Base-by-base conservation (phyloP, 2,797 vertebrate species). In the Anomalospiza imberbis region DNA sequence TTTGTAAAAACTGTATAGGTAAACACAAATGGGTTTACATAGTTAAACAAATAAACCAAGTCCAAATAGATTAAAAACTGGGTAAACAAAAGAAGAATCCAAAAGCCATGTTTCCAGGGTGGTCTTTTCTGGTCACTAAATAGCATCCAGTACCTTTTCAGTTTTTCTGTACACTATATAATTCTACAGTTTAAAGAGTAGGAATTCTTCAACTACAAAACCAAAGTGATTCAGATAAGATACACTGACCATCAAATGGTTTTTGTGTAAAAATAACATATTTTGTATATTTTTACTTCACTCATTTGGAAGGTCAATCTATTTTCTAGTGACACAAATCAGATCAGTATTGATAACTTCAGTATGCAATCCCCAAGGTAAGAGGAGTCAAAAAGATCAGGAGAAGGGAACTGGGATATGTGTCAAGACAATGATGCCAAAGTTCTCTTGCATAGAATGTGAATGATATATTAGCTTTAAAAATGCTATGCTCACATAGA, bases 321-420 rank as follows among this genome's bases (percentile, higher is more conserved):
- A 82, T 80, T 95, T 94, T 48, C 53, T 61, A 68, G 85, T 88
- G 85, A 71, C 55, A 58, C 48, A 83, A 63, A 89, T 84, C 76
- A 61, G 40, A 89, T 93, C 68, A 60, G 18, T 86, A 84, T 82
- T 92, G 75, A 53, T 80, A 85, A 83, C 65, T 67, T 65, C 60
- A 48, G 58, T 57, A 54, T 70, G 81, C 17, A 75, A 93, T 88
- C 10, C 61, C 76, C 48, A 82, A 34, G 61, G 54, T 82, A 87
- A 74, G 13, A 91, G 19, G 17, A 86, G 60, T 80, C 42, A 89
- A 40, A 87, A 92, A 94, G 73, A 83, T 34, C 74, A 61, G 24
- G 13, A 73, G 26, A 93, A 60, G 40, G 28, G 67, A 96, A 82
- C 22, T 45, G 48, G 17, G 32, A 76, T 70, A 54, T 8, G 12